Conservation (phyloP, 2,113 vertebrate genomes). For the Laticauda laticaudata region DNA sequence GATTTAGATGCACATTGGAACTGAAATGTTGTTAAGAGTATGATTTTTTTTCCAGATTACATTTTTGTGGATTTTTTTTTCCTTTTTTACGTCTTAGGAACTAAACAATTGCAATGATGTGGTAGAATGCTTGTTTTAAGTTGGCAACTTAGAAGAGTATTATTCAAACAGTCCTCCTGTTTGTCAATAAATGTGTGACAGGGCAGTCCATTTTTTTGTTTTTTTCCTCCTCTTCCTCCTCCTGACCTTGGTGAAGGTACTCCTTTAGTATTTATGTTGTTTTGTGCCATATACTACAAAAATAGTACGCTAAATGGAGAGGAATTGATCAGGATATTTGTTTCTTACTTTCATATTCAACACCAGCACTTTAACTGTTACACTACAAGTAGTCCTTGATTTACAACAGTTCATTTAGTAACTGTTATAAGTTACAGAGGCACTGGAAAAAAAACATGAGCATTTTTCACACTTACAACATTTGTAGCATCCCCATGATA, state of each 20-base stretch:
- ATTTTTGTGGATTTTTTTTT: background rate
- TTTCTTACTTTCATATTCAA: background rate
- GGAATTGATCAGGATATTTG: background rate
- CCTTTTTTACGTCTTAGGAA: background rate
- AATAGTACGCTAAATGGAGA: background rate
- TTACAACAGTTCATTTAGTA: no score
- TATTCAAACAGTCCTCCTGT: background rate
- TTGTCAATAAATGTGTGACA: background rate
- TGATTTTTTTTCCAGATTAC: background rate
- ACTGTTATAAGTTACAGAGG: no score
- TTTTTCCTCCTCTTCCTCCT: no score
- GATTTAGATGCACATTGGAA: background rate
- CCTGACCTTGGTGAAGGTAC: background rate
- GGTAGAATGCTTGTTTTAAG: background rate
- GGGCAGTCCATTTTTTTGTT: background rate
- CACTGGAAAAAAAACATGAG: no score
- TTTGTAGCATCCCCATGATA: no score
- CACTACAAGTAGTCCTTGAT: no score
- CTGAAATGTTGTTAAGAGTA: background rate
- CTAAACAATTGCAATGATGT: background rate
- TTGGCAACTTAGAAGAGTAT: background rate
- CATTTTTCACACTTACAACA: no score
- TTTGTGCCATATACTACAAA: background rate
- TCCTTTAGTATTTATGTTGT: background rate
- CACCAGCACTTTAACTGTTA: background rate